Conservation (phyloP, 2,888 invertebrate species). For the Caenorhabditis japonica region DNA sequence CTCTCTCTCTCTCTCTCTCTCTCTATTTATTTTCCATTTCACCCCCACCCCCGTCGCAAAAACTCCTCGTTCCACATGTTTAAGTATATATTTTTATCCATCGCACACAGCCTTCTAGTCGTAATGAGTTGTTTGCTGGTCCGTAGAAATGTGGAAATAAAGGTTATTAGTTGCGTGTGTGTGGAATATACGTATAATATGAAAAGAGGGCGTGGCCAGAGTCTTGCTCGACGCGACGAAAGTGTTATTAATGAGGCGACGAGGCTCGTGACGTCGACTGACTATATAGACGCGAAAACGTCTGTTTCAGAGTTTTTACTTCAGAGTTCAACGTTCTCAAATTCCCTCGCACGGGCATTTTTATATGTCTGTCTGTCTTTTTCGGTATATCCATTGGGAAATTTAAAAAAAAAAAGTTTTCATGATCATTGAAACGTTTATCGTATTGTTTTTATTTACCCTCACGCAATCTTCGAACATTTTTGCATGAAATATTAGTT, state of each 20-base stretch:
- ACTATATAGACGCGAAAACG: constrained; percentile 28
- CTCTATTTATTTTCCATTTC: too few species aligned
- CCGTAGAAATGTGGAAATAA: not conserved
- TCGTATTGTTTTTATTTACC: too few species aligned
- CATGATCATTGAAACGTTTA: too few species aligned
- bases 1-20: too few species aligned
- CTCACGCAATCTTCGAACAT: too few species aligned
- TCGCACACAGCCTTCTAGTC: not conserved
- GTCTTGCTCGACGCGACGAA: not conserved
- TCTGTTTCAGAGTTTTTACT: constrained; percentile 9
- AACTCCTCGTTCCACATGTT: constrained; percentile 9
- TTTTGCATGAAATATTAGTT: too few species aligned
- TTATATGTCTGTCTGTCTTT: too few species aligned
- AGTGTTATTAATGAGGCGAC: constrained; percentile 14
- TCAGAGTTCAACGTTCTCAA: constrained; percentile 22
- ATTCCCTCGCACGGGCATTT: too few species aligned
- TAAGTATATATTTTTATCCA: not conserved
- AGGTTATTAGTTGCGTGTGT: constrained; percentile 13
- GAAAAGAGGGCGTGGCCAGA: not conserved
- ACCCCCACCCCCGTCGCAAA: too few species aligned
- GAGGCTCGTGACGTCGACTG: constrained; percentile 12
- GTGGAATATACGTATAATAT: not conserved
- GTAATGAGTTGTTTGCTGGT: not conserved
- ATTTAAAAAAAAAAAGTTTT: too few species aligned
- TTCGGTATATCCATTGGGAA: too few species aligned